A percentile compares a stretch with the other conserved stretches of the same genome.
These are phyloP conservation scores for Eleginops maclovinus DNA, from an alignment of 2,113 vertebrate genomes.

Conservation along the genomic window DNA sequence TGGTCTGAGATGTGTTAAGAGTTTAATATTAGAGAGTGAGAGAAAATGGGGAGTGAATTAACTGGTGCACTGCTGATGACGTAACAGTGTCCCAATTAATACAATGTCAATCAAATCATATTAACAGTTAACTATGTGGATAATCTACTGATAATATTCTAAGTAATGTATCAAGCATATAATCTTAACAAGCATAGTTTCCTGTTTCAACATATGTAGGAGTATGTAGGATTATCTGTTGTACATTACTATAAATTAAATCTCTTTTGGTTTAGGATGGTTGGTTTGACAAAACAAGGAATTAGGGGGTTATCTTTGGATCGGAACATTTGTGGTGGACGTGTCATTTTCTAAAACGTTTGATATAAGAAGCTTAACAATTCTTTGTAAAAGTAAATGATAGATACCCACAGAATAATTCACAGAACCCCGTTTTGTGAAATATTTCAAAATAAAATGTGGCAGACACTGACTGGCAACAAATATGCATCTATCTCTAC, in stretches of 20 bases:
- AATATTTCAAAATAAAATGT: neutral
- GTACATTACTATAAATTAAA: neutral
- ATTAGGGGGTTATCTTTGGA: neutral
- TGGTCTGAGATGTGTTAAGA: constrained; percentile 10
- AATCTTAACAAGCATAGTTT: neutral
- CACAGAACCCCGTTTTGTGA: neutral
- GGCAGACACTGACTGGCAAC: neutral
- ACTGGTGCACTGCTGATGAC: neutral
- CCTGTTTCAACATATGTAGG: neutral
- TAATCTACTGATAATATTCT: neutral
- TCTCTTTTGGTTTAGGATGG: neutral
- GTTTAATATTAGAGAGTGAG: neutral
- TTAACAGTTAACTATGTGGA: neutral
- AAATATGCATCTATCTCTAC: neutral
- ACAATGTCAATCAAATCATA: neutral
- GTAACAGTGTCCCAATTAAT: neutral
- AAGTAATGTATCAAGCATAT: neutral
- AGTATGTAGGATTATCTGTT: neutral
- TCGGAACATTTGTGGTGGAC: neutral
- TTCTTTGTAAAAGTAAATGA: neutral
- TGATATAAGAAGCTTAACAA: neutral
- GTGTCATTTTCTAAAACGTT: neutral
- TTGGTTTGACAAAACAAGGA: neutral
- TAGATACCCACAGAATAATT: neutral
- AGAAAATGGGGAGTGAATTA: neutral